Evolutionary conservation across 2,888 invertebrate species (phyloP).

Genomic region (Acleris laterana): DNA sequence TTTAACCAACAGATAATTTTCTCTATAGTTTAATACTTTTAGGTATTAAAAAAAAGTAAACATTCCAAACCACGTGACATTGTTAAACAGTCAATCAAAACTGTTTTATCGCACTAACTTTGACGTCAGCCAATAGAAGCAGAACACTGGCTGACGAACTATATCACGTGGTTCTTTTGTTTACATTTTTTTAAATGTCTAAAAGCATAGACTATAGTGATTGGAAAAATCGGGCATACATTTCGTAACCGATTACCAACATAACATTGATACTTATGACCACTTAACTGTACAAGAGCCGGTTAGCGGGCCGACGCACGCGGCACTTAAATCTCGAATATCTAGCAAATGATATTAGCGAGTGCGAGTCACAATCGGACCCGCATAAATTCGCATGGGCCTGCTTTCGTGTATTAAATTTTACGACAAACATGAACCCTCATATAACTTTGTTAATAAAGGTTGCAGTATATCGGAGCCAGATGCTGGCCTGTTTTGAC

Average conservation of each 20-base stretch:
- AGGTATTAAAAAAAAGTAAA: no score
- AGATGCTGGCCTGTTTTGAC: conserved; percentile 57
- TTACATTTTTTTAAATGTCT: no score
- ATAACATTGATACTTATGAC: not conserved
- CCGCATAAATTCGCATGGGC: conserved; percentile 70
- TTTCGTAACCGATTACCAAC: not conserved
- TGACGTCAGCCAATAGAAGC: no score
- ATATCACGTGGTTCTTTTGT: no score
- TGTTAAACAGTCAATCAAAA: no score
- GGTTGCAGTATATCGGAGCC: conserved; percentile 70
- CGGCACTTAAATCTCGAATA: conserved; percentile 48
- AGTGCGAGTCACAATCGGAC: conserved; percentile 43
- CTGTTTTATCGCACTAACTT: no score
- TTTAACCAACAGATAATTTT: no score
- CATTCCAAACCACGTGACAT: no score
- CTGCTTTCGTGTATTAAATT: conserved; percentile 75
- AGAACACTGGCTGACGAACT: no score
- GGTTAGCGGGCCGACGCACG: not conserved
- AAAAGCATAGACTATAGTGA: no score
- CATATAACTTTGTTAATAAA: conserved; percentile 82
- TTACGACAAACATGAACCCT: conserved; percentile 75
- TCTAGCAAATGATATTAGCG: conserved; percentile 56
- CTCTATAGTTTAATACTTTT: no score
- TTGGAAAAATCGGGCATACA: no score
- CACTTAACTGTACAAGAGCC: not conserved